Evolutionary conservation across 2,888 invertebrate species (phyloP).

Genomic region (Cephus spinipes): DNA sequence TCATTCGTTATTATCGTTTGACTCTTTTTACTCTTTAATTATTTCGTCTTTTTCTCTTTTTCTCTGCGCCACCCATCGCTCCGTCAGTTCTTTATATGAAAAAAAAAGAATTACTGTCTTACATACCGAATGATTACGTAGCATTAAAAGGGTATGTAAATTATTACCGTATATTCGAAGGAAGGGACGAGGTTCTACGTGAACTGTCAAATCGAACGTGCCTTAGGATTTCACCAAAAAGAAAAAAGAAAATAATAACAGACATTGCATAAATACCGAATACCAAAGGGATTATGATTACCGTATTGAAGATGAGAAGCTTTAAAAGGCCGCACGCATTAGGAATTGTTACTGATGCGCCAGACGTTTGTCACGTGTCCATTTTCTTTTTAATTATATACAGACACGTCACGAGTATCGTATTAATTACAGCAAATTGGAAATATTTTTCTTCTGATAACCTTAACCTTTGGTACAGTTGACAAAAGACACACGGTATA

Average conservation of each 20-base stretch:
- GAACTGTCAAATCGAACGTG: neutral
- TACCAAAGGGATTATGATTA: constrained; percentile 33
- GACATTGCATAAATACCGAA: constrained; percentile 27
- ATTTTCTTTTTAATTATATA: neutral
- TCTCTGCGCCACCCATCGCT: neutral
- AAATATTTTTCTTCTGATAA: neutral
- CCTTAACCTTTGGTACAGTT: neutral
- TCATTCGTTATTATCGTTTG: neutral
- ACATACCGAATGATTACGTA: neutral
- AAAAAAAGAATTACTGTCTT: neutral
- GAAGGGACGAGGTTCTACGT: neutral
- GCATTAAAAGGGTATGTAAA: neutral
- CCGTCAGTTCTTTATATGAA: neutral
- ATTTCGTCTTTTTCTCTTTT: neutral
- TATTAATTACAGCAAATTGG: neutral
- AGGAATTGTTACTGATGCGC: neutral
- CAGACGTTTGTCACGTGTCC: neutral
- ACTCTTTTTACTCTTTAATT: neutral
- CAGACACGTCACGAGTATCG: neutral
- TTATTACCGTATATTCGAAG: neutral
- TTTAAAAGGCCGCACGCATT: neutral
- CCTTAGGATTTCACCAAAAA: neutral
- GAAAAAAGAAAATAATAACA: neutral
- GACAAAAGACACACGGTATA: neutral
- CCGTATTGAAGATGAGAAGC: neutral